Base-by-base conservation (phyloP, 2,797 vertebrate species). In the Falco peregrinus region DNA sequence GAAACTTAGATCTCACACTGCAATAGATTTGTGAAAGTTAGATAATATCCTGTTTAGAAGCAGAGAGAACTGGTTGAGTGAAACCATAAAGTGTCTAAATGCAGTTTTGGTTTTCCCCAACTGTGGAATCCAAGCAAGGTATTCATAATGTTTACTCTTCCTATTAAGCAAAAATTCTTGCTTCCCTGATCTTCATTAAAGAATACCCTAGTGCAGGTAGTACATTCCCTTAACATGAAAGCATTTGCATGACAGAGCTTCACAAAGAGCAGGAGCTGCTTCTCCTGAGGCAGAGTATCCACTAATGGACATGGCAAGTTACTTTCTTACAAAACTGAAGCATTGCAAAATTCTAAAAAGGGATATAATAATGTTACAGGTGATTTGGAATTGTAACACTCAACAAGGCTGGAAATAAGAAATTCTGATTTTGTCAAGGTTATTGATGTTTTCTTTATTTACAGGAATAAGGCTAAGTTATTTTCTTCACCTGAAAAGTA, bases 391-490 rank as follows among this genome's bases (percentile, higher is more conserved):
- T 91, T 80, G 91, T 74, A 93, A 70, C 1, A 5, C 22, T 70
- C 61, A 43, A 35, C n/a, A 50, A 80, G 48, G 33, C 9, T 77
- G 54, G 86, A 97, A 95, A 96, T 84, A 64, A 85, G 65, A 95
- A 88, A 78, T 25, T 41, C 37, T 24, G 41, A 73, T 84, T 94
- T 97, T 95, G 59, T 87, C 91, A 92, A 95, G 75, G 85, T 90
- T 70, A 94, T 54, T 31, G 29, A 91, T 90, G 19, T 78, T 95
- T 97, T 90, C 90, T 89, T 68, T 50, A 80, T 89, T 92, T 89
- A 91, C 56, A 81, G 64, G 43, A 84, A 83, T 50, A 63, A 16
- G 9, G 12, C 39, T 56, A 24, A 60, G 43, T 73, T 59, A 45
- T 54, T 88, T 88, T 90, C 10, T 63, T 79, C 28, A 10, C 9